These are phyloP conservation scores for Nothocercus julius DNA, from an alignment of 2,113 vertebrate species.

Conservation along the genomic window DNA sequence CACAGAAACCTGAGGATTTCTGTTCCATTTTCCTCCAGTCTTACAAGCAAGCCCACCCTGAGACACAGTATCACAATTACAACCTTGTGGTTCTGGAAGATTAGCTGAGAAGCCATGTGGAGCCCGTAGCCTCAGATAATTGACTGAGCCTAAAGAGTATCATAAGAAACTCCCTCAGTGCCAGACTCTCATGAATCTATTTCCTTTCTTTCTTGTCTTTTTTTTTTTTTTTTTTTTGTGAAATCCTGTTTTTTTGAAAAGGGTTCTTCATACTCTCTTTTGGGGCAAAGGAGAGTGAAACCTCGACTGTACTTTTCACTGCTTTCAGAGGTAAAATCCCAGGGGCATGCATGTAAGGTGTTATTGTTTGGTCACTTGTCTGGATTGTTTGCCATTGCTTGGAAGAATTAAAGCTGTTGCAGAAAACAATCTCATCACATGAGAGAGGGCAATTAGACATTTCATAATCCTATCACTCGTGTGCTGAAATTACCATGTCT, in stretches of 20 bases:
- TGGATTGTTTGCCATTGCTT: constrained; percentile 16
- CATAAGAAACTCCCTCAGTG: not conserved
- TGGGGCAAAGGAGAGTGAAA: not conserved
- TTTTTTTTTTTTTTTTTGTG: too few species aligned
- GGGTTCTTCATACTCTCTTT: not conserved
- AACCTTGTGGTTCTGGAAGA: not conserved
- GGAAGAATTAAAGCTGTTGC: constrained; percentile 43
- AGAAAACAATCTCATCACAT: constrained; percentile 33
- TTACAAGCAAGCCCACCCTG: not conserved
- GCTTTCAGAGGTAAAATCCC: constrained; percentile 3
- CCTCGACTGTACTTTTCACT: not conserved
- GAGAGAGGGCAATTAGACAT: constrained; percentile 48
- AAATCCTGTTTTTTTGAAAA: not conserved
- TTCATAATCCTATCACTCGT: constrained; percentile 44
- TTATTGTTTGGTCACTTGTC: constrained; percentile 39
- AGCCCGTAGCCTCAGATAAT: not conserved
- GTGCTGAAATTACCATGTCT: constrained; percentile 38
- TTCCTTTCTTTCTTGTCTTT: not conserved
- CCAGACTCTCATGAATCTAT: not conserved
- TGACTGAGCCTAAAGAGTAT: not conserved
- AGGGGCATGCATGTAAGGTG: not conserved
- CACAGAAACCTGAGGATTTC: not conserved
- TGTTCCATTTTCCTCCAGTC: not conserved
- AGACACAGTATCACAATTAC: not conserved
- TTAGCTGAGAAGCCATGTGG: not conserved